Base-by-base conservation (phyloP, 2,888 invertebrate genomes). In the Lathronympha strigana region DNA sequence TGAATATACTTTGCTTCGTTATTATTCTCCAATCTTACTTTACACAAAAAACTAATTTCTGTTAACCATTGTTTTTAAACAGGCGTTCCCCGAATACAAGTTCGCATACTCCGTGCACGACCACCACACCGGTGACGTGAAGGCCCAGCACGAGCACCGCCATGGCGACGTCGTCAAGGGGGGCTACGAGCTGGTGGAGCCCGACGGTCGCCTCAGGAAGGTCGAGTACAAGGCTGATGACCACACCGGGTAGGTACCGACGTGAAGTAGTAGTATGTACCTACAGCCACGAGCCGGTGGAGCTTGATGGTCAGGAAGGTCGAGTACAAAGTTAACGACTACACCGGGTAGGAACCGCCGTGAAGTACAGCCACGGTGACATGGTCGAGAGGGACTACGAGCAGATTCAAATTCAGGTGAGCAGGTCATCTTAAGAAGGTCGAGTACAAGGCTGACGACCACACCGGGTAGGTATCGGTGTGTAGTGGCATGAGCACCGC, bases 201-300 rank as follows among this genome's bases (percentile, higher is more conserved):
- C 94, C 11, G 94, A 94, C 73, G 94, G 95, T 75, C 92, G 94
- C 58, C 86, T 91, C 77, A 91, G 94, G 76, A 94, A 94, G 76
- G 94, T 94, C 25, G 93, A 94, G 73, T 95, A 95, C 85, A 93
- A 92, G 77, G 94, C 94, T 38, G 94, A 94, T 73, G 93, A 93
- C 71, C 91, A 90, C 71, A 87, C 89, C 13, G 91, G 91, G 91
- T 90, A 72, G 73, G 79, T 60, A 43, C 13, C 31, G 8, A 43
- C 4, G 2, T 33, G 11, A 40, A 15, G 6, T 6, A n/a, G n/a
- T n/a, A n/a, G n/a, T n/a, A n/a, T 25, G 4, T 25, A 25, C 25
- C 25, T 25, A 3, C 25, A 25, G 40, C 5, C 17, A 17, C 40
- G 17, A 40, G 40, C 40, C 17, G 6, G 40, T 40, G 40, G 40